Evolutionary conservation across 2,113 vertebrate genomes (phyloP), one percentile per base, ranked within the genome.

Genomic region (Toxostoma redivivum): DNA sequence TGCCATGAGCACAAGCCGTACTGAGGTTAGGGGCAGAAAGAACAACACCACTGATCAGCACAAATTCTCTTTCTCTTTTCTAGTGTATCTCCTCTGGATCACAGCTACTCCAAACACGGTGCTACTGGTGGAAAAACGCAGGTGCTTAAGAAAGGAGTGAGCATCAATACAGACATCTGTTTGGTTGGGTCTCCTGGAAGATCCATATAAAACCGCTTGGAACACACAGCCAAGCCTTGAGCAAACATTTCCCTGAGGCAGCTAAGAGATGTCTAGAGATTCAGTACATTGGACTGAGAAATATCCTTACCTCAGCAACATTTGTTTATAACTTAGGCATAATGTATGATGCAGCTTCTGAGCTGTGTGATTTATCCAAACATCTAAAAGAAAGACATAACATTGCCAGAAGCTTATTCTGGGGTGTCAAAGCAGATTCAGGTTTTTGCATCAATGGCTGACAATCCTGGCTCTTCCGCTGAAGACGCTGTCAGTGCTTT

Each of bases 381-480:
- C 96, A 97, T 97, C 97, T 97, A 81, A 97, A 97, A 98, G 95
- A 96, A 97, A 98, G 97, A 97, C 95, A 95, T 92, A 97, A 97
- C 88, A 95, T 97, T 97, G 97, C 98, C 97, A 97, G 98, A 94
- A 98, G 97, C 97, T 96, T 96, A 95, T 97, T 97, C 97, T 90
- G 48, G 82, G 57, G 74, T 97, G 97, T 98, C 98, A 98, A 96
- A 97, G 97, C 95, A 97, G 84, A 98, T 98, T 97, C 96, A 80
- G 85, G 77, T 90, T 97, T 98, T 97, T 96, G 84, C 82, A 90
- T 98, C 96, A 96, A 73, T 95, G 97, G 93, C 77, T 98, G 98
- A 98, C 97, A 97, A 94, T 97, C 73, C 88, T 57, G 66, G 95
- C 86, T 97, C 96, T 96, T 97, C 91, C 1, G 11, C 96, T 96